Percentiles rank a stretch among this genome's conserved stretches.
Evolutionary conservation across 2,888 invertebrate genomes (phyloP).

Genomic region (Epinotia ramella): DNA sequence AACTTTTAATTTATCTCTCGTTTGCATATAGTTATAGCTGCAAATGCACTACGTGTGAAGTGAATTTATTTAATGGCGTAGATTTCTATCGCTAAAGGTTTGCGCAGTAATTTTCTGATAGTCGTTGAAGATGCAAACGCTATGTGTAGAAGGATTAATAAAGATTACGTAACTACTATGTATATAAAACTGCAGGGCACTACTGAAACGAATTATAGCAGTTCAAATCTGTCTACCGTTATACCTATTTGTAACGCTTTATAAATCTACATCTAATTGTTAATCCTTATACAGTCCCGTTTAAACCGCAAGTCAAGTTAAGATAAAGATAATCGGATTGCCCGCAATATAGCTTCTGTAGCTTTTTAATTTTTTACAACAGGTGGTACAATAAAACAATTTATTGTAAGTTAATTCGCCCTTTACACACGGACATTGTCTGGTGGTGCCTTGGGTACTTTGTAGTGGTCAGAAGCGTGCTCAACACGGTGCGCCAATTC

Average conservation of each 20-base stretch:
- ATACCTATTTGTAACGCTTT: neutral
- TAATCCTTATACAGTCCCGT: neutral
- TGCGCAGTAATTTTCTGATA: constrained; percentile 17
- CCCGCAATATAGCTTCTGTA: constrained; percentile 44
- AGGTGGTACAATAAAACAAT: constrained; percentile 74
- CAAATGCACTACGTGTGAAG: constrained; percentile 64
- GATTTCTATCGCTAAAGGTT: constrained; percentile 53
- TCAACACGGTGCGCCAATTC: constrained; percentile 55
- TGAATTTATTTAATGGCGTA: constrained; percentile 59
- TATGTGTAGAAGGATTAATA: neutral
- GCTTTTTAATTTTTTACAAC: constrained; percentile 64
- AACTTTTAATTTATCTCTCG: constrained; percentile 74
- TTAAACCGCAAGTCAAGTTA: constrained; percentile 33
- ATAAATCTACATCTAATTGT: constrained; percentile 3
- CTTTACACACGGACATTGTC: constrained; percentile 71
- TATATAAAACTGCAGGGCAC: neutral
- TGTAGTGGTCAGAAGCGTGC: constrained; percentile 57
- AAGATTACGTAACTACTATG: neutral
- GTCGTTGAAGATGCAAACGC: constrained; percentile 18
- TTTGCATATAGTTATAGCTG: constrained; percentile 65
- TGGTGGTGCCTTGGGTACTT: constrained; percentile 60
- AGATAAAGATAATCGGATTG: constrained; percentile 38
- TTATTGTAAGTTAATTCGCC: constrained; percentile 74
- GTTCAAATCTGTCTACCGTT: neutral
- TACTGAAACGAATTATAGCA: neutral